Evolutionary conservation across 64 coral and sea anemone species (phyloP).

Genomic region (Catalaphyllia jardinei): DNA sequence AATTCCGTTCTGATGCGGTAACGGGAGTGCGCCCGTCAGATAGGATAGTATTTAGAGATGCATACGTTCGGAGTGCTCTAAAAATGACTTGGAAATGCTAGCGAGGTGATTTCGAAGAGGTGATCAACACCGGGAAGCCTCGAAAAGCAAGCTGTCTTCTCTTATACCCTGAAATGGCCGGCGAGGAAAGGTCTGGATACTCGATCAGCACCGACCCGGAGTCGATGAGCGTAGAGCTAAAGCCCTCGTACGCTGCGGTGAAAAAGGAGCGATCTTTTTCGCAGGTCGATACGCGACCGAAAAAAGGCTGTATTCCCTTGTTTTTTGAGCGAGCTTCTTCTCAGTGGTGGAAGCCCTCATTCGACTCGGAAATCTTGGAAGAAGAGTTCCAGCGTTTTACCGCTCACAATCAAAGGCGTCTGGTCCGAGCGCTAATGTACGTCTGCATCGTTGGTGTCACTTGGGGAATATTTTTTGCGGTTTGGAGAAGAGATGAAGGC

Average conservation of each 20-base stretch:
- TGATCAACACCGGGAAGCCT: conserved; percentile 9
- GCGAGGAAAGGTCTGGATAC: conserved; percentile 38
- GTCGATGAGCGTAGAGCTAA: conserved; percentile 79
- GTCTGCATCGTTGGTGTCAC: conserved; percentile 64
- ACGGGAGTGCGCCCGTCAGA: background rate
- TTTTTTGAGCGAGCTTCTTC: conserved; percentile 99
- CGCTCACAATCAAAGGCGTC: conserved; percentile 76
- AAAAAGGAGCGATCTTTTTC: conserved; percentile 99
- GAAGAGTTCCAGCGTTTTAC: conserved; percentile 96
- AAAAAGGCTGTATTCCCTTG: conserved; percentile 97
- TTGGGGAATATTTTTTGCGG: conserved; percentile 95
- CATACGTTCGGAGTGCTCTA: background rate
- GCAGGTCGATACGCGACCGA: conserved; percentile 94
- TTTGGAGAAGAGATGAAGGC: conserved; percentile 7
- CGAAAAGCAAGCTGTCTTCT: conserved; percentile 49
- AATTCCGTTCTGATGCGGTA: conserved; percentile 12
- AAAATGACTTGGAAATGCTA: conserved; percentile 37
- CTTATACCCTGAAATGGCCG: conserved; percentile 29
- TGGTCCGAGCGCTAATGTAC: conserved; percentile 79
- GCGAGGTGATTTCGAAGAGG: background rate
- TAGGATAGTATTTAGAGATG: background rate
- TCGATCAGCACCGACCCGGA: conserved; percentile 82
- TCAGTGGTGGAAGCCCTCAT: conserved; percentile 97
- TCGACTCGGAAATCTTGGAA: conserved; percentile 97
- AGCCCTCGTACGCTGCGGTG: conserved; percentile 56